Conservation (phyloP, 2,888 invertebrate genomes). For the Tetrapedia diversipes region DNA sequence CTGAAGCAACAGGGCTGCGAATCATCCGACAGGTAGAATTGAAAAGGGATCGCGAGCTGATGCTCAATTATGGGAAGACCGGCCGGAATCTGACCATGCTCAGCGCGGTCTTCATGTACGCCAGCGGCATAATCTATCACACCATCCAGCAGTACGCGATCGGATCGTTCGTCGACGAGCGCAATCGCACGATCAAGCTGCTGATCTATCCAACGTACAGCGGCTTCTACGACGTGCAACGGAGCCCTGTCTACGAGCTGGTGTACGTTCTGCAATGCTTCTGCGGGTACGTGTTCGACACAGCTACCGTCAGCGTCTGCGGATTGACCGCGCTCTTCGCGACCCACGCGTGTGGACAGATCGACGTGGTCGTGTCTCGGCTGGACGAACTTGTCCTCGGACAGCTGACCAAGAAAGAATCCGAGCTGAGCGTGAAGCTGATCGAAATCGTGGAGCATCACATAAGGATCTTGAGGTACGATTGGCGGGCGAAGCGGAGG, state of each 20-base stretch:
- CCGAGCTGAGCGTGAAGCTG: background rate
- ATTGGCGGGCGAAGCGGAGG: background rate
- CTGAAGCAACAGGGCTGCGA: no score
- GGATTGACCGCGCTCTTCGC: slow-evolving; percentile 57
- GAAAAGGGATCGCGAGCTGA: slow-evolving; percentile 38
- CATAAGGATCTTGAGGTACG: slow-evolving; percentile 13
- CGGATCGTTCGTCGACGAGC: background rate
- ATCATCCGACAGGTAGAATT: slow-evolving; percentile 48
- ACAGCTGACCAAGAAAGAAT: background rate
- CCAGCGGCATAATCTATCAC: slow-evolving; percentile 30
- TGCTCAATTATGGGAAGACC: slow-evolving; percentile 16
- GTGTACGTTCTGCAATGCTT: slow-evolving; percentile 67
- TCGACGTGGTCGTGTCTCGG: slow-evolving; percentile 43
- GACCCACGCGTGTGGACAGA: slow-evolving; percentile 63
- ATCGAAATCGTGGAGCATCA: background rate
- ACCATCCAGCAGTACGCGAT: background rate
- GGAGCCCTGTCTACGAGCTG: slow-evolving; percentile 70
- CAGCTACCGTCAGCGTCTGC: slow-evolving; percentile 61
- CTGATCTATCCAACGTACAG: slow-evolving; percentile 31
- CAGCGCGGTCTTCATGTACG: slow-evolving; percentile 40
- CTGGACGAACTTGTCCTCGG: background rate
- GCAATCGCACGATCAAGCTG: slow-evolving; percentile 1
- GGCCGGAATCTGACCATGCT: background rate
- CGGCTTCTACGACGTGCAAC: slow-evolving; percentile 62
- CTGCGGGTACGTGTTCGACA: slow-evolving; percentile 62